phyloP scores from a whole-genome alignment of 2,113 vertebrate species.

The Promerops cafer region DNA sequence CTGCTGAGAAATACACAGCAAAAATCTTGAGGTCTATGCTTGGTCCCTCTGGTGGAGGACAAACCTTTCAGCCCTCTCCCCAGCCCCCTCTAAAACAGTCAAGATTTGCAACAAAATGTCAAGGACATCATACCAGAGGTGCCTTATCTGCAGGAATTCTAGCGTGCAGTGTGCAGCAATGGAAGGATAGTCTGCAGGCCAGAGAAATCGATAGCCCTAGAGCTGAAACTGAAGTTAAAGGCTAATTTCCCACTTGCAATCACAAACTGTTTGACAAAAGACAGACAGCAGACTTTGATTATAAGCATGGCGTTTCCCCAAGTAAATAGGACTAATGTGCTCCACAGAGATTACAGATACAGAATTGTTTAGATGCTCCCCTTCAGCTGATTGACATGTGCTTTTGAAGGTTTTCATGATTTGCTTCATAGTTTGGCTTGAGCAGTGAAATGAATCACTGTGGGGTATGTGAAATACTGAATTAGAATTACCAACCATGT shows the following conservation, averaged over 20 bases:
- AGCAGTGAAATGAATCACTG: neutral
- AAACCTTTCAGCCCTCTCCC: neutral
- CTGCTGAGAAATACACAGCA: rapidly evolving
- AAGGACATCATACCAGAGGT: neutral
- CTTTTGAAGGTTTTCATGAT: neutral
- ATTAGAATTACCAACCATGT: neutral
- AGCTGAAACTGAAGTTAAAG: neutral
- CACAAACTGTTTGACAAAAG: neutral
- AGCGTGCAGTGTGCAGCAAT: neutral
- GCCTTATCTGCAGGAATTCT: neutral
- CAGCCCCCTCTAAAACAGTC: neutral
- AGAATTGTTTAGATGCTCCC: neutral
- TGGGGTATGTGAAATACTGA: neutral
- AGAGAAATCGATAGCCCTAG: neutral
- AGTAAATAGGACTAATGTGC: neutral
- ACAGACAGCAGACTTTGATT: neutral
- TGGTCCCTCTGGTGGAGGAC: neutral
- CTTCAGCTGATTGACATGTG: neutral
- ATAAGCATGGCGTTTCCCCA: neutral
- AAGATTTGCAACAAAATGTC: neutral
- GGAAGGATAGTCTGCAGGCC: neutral
- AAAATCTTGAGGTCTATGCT: neutral
- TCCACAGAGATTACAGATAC: neutral
- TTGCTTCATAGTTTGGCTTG: neutral
- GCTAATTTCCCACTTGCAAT: neutral